Base-by-base conservation (phyloP, 2,797 vertebrate species). In the Lycodopsis pacificus region DNA sequence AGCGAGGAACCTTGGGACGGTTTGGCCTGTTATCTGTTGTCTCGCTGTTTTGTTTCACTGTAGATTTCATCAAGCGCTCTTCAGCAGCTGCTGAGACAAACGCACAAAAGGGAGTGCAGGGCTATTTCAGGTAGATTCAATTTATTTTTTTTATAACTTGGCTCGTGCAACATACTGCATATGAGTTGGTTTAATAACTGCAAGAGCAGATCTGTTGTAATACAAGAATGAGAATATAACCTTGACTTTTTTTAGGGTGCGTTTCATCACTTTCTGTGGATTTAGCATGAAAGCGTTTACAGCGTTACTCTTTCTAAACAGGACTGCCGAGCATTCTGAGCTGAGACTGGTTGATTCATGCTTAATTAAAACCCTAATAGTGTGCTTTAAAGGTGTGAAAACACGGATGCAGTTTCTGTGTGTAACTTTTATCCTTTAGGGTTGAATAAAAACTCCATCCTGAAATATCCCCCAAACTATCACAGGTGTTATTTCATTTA, bases 1-100 rank as follows among this genome's bases (percentile, higher is more conserved):
- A 61, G 56, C 12, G 61, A 77, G 77, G 73, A 88, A 88, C 87
- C 90, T 89, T 90, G 88, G 83, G 80, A 85, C 25, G 1, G 51
- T 72, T 65, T 71, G 68, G 63, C 54, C 68, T 74, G 73, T 69
- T 79, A 67, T 86, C 79, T 73, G 66, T 56, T 70, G 69, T 81
- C 49, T 73, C 5, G 30, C 71, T 36, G 71, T 82, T 85, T 80
- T 84, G 66, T 88, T 87, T 90, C 71, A 51, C 62, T 40, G 40
- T 76, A 40, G 70, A 78, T 87, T 74, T 84, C 80, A 74, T 79
- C 78, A 80, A 80, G 65, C 40, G 25, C 82, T 87, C 78, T 77
- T 79, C 73, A 81, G 74, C 73, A 62, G 77, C 88, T 81, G 76
- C 76, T 17, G 73, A 80, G 74, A 59, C 59, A 44, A 83, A 82